Base-by-base conservation (phyloP, 2,888 invertebrate genomes). In the Mythimna pallens region DNA sequence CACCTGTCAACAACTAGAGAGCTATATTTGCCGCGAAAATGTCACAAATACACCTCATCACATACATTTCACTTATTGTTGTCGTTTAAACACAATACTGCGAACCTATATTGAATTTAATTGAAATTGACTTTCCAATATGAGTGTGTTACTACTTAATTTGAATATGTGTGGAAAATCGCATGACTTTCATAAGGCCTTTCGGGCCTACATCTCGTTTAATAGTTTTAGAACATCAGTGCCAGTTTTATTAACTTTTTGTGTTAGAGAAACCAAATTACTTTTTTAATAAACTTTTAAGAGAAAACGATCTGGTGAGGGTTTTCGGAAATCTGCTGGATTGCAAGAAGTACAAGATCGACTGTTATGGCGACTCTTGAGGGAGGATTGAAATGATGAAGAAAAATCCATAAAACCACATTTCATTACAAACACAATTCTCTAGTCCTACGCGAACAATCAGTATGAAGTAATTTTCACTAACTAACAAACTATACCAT, bases 71-170 rank as follows among this genome's bases (percentile, higher is more conserved):
- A 72, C 73, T 47, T 69, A 68, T 63, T 78, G 67, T 79, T 68
- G 25, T 57, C 10, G 8, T 63, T 65, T 58, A 70, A 70, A 74
- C 74, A 85, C 85, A 83, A 78, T 85, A 62, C 65, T 70, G 67
- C 75, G 73, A 76, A 80, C 34, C 50, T 80, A 67, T 71, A 74
- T 57, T 65, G 64, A 59, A 67, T 62, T 66, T 52, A 58, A 62
- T 77, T 34, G 77, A 77, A 75, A 80, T 62, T 65, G n/a, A 73
- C 86, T 85, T 84, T 84, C 84, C 70, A 81, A 74, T 65, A 62
- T 43, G 8, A n/a, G 20, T 64, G 55, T 65, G 22, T 50, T 30
- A 70, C 55, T 25, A 43, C 58, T 79, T 36, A 54, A 65, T 79
- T 65, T 67, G 36, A 65, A 65, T 71, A 66, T 55, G 76, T 72